Percentiles rank a stretch among this genome's conserved stretches.
Evolutionary conservation across 1,140 invertebrate species (phyloP).

Genomic region (Littorina saxatilis): DNA sequence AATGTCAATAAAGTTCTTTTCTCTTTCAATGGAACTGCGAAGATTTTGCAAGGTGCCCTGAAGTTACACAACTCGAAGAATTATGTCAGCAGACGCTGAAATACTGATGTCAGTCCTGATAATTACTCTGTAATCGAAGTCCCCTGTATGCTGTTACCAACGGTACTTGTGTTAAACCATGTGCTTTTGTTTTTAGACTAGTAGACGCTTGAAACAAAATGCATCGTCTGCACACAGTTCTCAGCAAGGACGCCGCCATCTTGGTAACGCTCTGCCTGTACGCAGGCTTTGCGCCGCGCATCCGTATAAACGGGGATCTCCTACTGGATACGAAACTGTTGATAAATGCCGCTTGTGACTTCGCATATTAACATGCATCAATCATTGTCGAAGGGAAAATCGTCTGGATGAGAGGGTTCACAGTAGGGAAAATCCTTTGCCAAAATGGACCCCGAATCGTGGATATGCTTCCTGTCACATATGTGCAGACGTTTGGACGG

Average conservation of each 20-base stretch:
- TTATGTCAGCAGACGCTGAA: no score
- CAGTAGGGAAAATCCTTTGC: constrained; percentile 11
- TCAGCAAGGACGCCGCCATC: constrained; percentile 59
- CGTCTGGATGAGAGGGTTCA: constrained; percentile 25
- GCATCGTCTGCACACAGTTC: constrained; percentile 45
- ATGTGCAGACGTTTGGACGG: constrained; percentile 50
- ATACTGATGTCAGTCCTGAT: not conserved
- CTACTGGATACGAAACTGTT: constrained; percentile 48
- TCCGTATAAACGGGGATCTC: constrained; percentile 11
- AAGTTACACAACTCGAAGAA: no score
- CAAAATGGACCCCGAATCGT: constrained; percentile 46
- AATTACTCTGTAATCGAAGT: constrained; percentile 37
- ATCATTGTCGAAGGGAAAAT: constrained; percentile 44
- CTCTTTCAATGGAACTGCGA: no score
- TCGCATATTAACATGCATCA: constrained; percentile 55
- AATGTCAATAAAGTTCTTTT: no score
- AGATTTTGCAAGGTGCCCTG: no score
- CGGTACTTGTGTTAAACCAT: not conserved
- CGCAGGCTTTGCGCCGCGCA: constrained; percentile 3
- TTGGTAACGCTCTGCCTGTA: constrained; percentile 37
- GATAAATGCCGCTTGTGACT: constrained; percentile 40
- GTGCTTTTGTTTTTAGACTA: not conserved
- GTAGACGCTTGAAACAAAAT: constrained; percentile 1
- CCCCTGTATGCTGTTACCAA: not conserved
- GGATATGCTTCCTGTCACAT: constrained; percentile 48